Evolutionary conservation across 2,888 invertebrate species (phyloP), one percentile per base, ranked within the genome.

Genomic region (Apodemia hepburni): DNA sequence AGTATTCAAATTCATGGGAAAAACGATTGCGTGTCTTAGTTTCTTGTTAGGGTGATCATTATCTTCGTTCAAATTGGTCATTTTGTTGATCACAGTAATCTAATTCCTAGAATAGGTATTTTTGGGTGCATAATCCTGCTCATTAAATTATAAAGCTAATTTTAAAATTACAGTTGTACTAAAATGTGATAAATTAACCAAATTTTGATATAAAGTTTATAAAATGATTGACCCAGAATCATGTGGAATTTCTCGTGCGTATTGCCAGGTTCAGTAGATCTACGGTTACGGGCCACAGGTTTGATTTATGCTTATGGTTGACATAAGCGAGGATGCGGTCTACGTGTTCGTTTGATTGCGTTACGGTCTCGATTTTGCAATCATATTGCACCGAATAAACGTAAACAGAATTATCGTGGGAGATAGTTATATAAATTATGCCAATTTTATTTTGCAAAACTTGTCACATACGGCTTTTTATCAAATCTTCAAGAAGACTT

Each of bases 1-100:
- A 72, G 45, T 69, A 77, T 85, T 86, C 84, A 76, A 84, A 84
- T 85, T 72, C 87, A 81, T 89, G 90, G 82, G 89, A 90, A 89
- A 73, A 62, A 63, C 61, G 69, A 64, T 72, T 70, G 73, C 75
- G 72, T 73, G 71, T 66, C 64, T 64, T 61, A 64, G 69, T 68
- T 66, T 69, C 68, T 63, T 63, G 61, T 66, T 64, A 58, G 67
- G 62, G 63, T 63, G 60, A 64, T 69, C 68, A 70, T 69, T 71
- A 68, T 60, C 63, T 66, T 60, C 51, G 59, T 63, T 62, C 63
- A 67, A 68, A 70, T 66, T 67, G 63, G 60, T 47, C 63, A 42
- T 66, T 64, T 61, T 47, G 60, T 64, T 38, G 45, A 66, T 45
- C 49, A 59, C 61, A 33, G 29, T 60, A 57, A 54, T 42, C 58